A percentile compares a stretch with the other conserved stretches of the same genome.
These are phyloP conservation scores for Halcyon badia DNA, from an alignment of 2,797 vertebrate genomes.

Conservation along the genomic window DNA sequence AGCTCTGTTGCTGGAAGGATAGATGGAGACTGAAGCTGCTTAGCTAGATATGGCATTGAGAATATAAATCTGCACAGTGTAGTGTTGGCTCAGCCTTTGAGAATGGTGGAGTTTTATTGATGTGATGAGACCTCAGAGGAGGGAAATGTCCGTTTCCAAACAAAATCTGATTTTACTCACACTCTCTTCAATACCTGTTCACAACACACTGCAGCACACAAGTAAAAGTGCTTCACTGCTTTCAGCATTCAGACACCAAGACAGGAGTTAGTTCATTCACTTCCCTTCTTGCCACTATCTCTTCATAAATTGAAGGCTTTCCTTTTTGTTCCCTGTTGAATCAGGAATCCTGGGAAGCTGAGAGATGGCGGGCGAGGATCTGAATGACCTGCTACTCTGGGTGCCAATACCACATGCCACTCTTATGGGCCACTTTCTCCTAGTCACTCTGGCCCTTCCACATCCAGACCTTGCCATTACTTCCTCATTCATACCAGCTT, in stretches of 20 bases:
- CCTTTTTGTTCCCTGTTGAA: background rate
- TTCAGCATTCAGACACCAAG: background rate
- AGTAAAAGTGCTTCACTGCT: background rate
- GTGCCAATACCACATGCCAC: background rate
- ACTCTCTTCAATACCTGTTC: background rate
- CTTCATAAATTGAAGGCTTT: background rate
- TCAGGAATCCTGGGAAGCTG: background rate
- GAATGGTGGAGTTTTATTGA: background rate
- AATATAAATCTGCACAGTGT: background rate
- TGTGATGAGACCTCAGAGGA: background rate
- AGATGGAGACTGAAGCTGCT: background rate
- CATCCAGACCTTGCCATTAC: background rate
- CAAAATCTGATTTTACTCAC: background rate
- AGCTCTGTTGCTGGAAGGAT: background rate
- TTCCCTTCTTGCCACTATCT: background rate
- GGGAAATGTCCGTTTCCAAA: background rate
- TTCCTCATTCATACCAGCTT: background rate
- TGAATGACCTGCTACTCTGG: background rate
- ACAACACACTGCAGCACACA: background rate
- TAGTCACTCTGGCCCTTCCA: background rate
- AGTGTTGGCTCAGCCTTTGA: background rate
- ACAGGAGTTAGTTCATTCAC: background rate
- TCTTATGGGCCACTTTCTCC: background rate
- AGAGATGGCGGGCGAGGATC: background rate
- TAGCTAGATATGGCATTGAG: background rate